phyloP scores from a whole-genome alignment of 2,113 vertebrate species.

The Oreochromis spilurus region DNA sequence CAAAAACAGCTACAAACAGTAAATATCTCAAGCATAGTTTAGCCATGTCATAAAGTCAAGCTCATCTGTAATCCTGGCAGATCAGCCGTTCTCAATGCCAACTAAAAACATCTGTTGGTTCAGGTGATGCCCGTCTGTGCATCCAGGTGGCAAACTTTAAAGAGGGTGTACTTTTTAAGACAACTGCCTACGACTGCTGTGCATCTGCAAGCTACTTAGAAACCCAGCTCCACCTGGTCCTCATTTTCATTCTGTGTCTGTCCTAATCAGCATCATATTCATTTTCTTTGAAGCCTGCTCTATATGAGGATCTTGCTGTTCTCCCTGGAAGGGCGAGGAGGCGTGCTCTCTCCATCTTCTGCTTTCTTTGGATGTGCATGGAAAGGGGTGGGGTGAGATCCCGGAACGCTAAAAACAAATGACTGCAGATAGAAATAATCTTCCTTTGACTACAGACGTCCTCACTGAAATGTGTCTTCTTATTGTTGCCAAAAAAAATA shows the following conservation, averaged over 20 bases:
- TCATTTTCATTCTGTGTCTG: background rate
- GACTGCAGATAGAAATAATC: background rate
- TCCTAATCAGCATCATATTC: background rate
- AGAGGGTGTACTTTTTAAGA: background rate
- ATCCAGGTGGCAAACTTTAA: background rate
- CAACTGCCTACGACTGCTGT: rapidly evolving
- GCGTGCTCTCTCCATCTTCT: background rate
- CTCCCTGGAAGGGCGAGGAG: background rate
- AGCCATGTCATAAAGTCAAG: background rate
- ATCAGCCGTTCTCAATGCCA: background rate
- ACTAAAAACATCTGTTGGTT: background rate
- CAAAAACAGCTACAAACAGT: background rate
- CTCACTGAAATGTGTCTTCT: background rate
- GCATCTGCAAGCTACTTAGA: background rate
- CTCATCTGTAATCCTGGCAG: background rate
- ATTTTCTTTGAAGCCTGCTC: background rate
- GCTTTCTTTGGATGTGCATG: background rate
- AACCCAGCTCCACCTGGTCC: background rate
- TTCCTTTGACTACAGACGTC: background rate
- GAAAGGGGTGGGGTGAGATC: background rate
- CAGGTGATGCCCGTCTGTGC: background rate
- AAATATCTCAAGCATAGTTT: background rate
- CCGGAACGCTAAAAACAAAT: background rate
- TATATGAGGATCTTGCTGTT: background rate
- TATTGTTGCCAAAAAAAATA: background rate